A percentile compares a stretch with the other conserved stretches of the same genome.
Conservation (phyloP, 2,888 invertebrate genomes). For the Bellardia pandia region DNA sequence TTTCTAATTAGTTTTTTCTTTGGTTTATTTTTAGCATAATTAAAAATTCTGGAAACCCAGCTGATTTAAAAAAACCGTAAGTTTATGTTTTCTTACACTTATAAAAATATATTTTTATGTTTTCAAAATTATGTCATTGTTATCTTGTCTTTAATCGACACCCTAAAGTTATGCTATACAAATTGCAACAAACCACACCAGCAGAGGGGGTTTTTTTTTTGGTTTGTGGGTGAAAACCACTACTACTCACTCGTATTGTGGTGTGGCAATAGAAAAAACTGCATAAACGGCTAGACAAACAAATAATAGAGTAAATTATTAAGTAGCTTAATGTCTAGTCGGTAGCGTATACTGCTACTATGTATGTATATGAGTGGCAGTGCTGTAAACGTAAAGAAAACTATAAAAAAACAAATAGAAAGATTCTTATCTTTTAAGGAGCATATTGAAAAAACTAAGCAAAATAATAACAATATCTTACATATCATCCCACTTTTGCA, state of each 20-base stretch:
- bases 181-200: not conserved
- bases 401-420: not conserved
- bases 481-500: no score
- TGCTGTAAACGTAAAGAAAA: not conserved
- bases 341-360: not conserved
- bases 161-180: not conserved
- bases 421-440: constrained; percentile 39
- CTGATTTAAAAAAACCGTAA: no score
- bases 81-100: no score
- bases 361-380: no score
- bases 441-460: not conserved
- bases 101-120: no score
- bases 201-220: not conserved
- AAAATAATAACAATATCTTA: constrained; percentile 30
- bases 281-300: constrained; percentile 54
- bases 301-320: constrained; percentile 67
- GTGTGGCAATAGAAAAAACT: not conserved
- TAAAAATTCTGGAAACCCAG: no score
- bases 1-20: no score
- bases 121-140: constrained; percentile 5
- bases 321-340: constrained; percentile 64
- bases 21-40: no score
- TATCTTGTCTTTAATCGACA: not conserved
- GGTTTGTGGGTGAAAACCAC: not conserved
- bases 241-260: not conserved